Evolutionary conservation across 2,113 vertebrate genomes (phyloP), one percentile per base, ranked within the genome.

Genomic region (Camelus bactrianus): DNA sequence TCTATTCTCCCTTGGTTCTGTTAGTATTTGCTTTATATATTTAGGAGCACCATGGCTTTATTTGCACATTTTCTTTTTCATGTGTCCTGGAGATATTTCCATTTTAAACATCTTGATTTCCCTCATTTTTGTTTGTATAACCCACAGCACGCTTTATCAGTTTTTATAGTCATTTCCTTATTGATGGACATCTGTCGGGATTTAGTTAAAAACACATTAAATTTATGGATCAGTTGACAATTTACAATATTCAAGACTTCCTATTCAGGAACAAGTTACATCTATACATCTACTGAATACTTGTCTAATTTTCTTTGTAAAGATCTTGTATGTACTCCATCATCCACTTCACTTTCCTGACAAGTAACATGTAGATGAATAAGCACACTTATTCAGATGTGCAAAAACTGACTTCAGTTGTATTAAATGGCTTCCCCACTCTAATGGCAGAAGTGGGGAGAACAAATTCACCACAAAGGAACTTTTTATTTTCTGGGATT

Each of bases 181-280:
- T 1, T 87, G 60, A 62, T 89, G 16, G 50, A 13, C 2, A 73
- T 76, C 28, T 85, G 17, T 75, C 79, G 46, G 6, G 22, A 93
- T 93, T 67, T 93, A 73, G 46, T 81, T 73, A 26, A 92, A 96
- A 94, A 90, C 10, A 38, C 3, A 46, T 73, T 64, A 75, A 28
- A 64, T 14, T 87, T 83, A 87, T 24, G 42, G 24, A 91, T 70
- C 28, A 52, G n/a, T 22, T 67, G 69, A 52, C 38, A 92, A 60
- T 5, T 48, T 69, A 30, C 1, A 85, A 75, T 9, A 84, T 58
- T 76, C 20, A 85, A 83, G 52, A 32, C 13, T 26, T 86, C 26
- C 64, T 30, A 73, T 52, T 79, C n/a, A 77, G 52, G 50, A 94
- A 77, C 38, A 83, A 50, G 24, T 35, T 88, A 28, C 4, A 13